Evolutionary conservation across 2,888 invertebrate genomes (phyloP).

Genomic region (Meandrusa payeni): DNA sequence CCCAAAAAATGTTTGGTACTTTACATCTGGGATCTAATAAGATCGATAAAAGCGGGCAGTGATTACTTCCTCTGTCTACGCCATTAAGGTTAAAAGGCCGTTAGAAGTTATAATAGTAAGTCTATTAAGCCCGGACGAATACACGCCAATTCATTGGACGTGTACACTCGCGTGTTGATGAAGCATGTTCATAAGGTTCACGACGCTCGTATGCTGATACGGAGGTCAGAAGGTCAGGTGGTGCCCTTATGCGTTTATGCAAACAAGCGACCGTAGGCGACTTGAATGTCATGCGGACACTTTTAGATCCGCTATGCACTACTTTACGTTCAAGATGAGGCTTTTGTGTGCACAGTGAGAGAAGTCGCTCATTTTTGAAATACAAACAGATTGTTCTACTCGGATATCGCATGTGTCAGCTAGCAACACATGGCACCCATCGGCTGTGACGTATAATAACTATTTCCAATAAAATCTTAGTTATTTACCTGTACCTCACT

Average conservation of each 20-base stretch:
- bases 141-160: conserved; percentile 8
- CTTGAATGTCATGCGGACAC: conserved; percentile 29
- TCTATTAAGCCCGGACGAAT: not conserved
- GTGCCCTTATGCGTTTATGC: conserved; percentile 30
- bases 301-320: conserved; percentile 23
- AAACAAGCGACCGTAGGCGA: conserved; percentile 28
- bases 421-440: too few relatives aligned
- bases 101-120: not conserved
- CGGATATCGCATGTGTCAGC: too few relatives aligned
- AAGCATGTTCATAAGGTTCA: conserved; percentile 40
- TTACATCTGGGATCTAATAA: too few relatives aligned
- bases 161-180: conserved; percentile 32
- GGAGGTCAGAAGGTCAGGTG: conserved; percentile 39
- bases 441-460: too few relatives aligned
- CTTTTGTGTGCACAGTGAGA: conserved; percentile 5
- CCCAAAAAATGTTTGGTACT: too few relatives aligned
- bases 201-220: conserved; percentile 36
- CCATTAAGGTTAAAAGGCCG: too few relatives aligned
- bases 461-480: too few relatives aligned
- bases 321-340: conserved; percentile 13
- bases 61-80: too few relatives aligned
- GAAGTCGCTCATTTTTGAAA: not conserved
- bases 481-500: too few relatives aligned
- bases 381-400: not conserved
- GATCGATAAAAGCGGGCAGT: too few relatives aligned